These are phyloP conservation scores for Scaptomyza montana DNA, from an alignment of 1,140 invertebrate species.

Conservation along the genomic window DNA sequence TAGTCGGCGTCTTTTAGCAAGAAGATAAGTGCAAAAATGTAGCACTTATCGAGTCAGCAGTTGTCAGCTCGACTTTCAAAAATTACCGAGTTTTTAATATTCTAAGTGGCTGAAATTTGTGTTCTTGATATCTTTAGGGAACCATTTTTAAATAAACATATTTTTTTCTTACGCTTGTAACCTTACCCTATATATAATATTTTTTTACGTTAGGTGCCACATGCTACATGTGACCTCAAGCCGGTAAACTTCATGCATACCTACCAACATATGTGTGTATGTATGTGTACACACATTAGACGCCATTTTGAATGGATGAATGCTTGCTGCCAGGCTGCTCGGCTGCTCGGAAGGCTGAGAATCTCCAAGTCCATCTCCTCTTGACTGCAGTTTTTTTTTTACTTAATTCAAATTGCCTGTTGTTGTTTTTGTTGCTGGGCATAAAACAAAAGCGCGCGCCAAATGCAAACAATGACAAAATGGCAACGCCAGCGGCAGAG, in stretches of 20 bases:
- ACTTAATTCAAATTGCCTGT: conserved; percentile 33
- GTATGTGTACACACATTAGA: not conserved
- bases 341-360: not conserved
- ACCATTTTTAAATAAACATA: not conserved
- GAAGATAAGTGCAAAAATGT: too few species aligned
- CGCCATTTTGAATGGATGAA: conserved; percentile 1
- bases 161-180: not conserved
- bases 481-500: conserved; percentile 60
- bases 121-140: not conserved
- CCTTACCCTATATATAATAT: not conserved
- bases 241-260: not conserved
- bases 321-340: not conserved
- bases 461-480: conserved; percentile 82
- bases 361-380: not conserved
- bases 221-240: not conserved
- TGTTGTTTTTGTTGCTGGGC: conserved; percentile 32
- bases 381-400: conserved; percentile 11
- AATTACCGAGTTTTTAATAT: too few species aligned
- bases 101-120: not conserved
- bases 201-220: not conserved
- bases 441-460: conserved; percentile 68
- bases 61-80: not conserved
- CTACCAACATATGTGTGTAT: too few species aligned
- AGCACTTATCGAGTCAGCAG: not conserved
- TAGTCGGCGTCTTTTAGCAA: too few species aligned